Conservation (phyloP, 2,888 invertebrate species). For the Protophormia terraenovae region DNA sequence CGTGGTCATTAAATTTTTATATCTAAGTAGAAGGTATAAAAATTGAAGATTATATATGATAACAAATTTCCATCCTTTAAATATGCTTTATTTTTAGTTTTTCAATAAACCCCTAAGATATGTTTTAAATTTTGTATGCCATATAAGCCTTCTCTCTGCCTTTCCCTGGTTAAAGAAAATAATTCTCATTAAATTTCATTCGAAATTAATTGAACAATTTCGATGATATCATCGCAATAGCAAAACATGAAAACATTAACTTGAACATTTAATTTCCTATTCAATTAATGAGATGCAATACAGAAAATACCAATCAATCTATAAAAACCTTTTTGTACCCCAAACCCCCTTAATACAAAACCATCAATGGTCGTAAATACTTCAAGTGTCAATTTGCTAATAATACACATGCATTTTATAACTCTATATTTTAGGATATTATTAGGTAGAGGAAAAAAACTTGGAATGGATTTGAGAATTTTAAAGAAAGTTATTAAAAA, state of each 20-base stretch:
- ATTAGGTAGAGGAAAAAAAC: background rate
- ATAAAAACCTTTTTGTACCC: too few relatives aligned
- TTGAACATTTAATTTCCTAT: constrained; percentile 61
- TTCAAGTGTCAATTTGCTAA: constrained; percentile 59
- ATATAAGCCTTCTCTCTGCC: too few relatives aligned
- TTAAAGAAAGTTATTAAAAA: background rate
- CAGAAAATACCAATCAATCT: constrained; percentile 11
- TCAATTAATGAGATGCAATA: constrained; percentile 38
- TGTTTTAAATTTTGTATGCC: background rate
- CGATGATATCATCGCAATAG: constrained; percentile 28
- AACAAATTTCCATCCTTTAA: background rate
- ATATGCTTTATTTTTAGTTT: background rate
- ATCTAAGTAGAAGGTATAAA: too few relatives aligned
- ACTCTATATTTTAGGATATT: background rate
- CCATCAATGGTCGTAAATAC: constrained; percentile 34
- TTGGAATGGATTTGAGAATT: background rate
- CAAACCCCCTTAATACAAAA: background rate
- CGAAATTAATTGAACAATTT: constrained; percentile 23
- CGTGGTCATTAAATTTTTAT: too few relatives aligned
- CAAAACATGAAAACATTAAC: background rate
- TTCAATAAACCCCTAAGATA: background rate
- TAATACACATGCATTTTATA: constrained; percentile 5
- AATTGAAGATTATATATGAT: too few relatives aligned
- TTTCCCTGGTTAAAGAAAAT: background rate
- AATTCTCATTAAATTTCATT: constrained; percentile 35